phyloP scores from a whole-genome alignment of 1,140 invertebrate species.

The Steinernema khuongi region DNA sequence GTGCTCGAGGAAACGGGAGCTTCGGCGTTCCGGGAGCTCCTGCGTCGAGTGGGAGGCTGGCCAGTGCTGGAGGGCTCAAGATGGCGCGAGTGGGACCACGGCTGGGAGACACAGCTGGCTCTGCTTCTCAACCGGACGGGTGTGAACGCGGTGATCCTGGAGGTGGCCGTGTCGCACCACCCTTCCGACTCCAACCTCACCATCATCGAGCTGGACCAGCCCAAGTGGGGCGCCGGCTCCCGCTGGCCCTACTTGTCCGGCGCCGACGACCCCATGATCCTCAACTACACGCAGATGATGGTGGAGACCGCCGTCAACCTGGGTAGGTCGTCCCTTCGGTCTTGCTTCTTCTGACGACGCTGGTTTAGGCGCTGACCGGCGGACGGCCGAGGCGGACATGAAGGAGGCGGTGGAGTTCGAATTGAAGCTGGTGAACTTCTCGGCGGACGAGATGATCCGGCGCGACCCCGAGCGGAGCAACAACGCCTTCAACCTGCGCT shows the following conservation, averaged over 20 bases:
- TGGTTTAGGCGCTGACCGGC: conserved; percentile 65
- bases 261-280: conserved; percentile 59
- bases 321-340: conserved; percentile 62
- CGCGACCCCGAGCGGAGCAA: conserved; percentile 47
- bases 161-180: conserved; percentile 81
- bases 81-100: conserved; percentile 69
- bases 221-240: conserved; percentile 73
- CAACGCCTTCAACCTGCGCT: conserved; percentile 43
- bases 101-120: conserved; percentile 75
- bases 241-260: conserved; percentile 75
- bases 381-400: conserved; percentile 70
- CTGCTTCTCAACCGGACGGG: conserved; percentile 68
- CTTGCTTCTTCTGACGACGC: conserved; percentile 13
- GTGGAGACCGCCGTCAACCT: conserved; percentile 76
- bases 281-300: conserved; percentile 63
- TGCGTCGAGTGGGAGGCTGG: conserved; percentile 79
- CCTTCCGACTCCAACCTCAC: conserved; percentile 59
- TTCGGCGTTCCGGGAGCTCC: conserved; percentile 57
- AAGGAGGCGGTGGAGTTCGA: conserved; percentile 81
- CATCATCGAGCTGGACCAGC: conserved; percentile 71
- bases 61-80: conserved; percentile 73
- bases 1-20: conserved; percentile 36
- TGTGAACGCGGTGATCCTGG: conserved; percentile 83
- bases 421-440: conserved; percentile 76
- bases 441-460: conserved; percentile 47